phyloP scores from a whole-genome alignment of 2,888 invertebrate genomes.

The Cinara cedri region DNA sequence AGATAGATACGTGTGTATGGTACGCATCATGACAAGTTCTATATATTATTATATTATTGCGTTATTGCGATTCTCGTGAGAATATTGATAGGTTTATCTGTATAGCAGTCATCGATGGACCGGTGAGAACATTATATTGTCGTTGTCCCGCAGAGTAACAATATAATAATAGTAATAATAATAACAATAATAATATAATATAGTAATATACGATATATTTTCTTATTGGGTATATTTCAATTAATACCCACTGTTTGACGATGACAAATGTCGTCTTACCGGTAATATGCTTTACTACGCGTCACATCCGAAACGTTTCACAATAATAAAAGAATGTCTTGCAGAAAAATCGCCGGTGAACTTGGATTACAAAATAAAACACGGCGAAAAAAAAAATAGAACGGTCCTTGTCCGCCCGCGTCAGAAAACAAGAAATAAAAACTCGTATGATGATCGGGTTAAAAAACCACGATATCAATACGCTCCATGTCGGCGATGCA shows the following conservation, averaged over 20 bases:
- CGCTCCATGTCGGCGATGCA: too few species aligned
- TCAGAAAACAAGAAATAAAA: too few species aligned
- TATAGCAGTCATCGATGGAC: not conserved
- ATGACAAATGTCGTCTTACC: slow-evolving; percentile 18
- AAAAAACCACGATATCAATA: too few species aligned
- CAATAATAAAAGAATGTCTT: slow-evolving; percentile 16
- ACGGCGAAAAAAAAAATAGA: not conserved
- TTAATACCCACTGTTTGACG: slow-evolving; percentile 38
- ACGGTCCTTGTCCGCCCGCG: slow-evolving; percentile 12
- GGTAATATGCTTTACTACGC: not conserved
- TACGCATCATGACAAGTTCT: not conserved
- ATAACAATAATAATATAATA: too few species aligned
- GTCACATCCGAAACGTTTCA: not conserved
- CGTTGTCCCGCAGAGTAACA: slow-evolving; percentile 11
- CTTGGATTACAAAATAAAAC: not conserved
- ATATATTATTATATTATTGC: not conserved
- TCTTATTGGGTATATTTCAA: slow-evolving; percentile 29
- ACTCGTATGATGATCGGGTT: too few species aligned
- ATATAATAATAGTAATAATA: too few species aligned
- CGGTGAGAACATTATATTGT: slow-evolving; percentile 11
- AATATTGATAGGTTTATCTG: slow-evolving; percentile 8
- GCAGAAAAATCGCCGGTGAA: not conserved
- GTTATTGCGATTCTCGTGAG: not conserved
- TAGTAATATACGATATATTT: too few species aligned
- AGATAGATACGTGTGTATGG: not conserved